Evolutionary conservation across 1,140 invertebrate species (phyloP), one percentile per base, ranked within the genome.

Genomic region (Parasteatoda tepidariorum): DNA sequence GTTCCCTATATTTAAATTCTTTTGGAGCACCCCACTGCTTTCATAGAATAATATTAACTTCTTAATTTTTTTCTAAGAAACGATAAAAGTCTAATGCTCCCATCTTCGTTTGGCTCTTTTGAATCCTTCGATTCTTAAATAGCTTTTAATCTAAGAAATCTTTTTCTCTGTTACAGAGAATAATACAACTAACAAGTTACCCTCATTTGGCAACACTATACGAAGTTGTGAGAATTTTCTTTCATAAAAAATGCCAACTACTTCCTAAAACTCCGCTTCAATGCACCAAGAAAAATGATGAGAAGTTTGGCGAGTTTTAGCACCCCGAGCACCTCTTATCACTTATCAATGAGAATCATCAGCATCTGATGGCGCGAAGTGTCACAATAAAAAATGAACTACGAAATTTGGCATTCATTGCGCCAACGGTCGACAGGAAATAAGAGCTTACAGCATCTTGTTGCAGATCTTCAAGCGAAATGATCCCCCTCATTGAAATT

Each of bases 301-400:
- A 18, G 18, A 48, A 13, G 9, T 13, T 48, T 48, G 18, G 9
- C 18, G 18, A 13, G 18, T 18, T 18, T 48, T 48, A 48, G 18
- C 38, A 48, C 38, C 38, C 38, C 18, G 38, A 18, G 38, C 38
- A 48, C 18, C 18, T 48, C 38, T 48, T 48, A 9, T 18, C 18
- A 48, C 38, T 48, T 48, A 48, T 48, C 38, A 48, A 48, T 13
- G 38, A 48, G 38, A 24, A 22, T 38, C 7, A 68, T 68, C 66
- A 68, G 6, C 66, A 38, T 41, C 33, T 48, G 38, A 48, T 48
- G 38, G 9, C 38, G 9, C 9, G 66, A 68, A 6, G 34, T 68
- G 66, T 68, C 66, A 68, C 66, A 68, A 68, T 68, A 68, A 68
- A 68, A 68, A 68, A 68, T 68, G 66, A 22, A 3, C 30, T 22